Evolutionary conservation across 2,888 invertebrate genomes (phyloP), one percentile per base, ranked within the genome.

Genomic region (Cephus pulcher): DNA sequence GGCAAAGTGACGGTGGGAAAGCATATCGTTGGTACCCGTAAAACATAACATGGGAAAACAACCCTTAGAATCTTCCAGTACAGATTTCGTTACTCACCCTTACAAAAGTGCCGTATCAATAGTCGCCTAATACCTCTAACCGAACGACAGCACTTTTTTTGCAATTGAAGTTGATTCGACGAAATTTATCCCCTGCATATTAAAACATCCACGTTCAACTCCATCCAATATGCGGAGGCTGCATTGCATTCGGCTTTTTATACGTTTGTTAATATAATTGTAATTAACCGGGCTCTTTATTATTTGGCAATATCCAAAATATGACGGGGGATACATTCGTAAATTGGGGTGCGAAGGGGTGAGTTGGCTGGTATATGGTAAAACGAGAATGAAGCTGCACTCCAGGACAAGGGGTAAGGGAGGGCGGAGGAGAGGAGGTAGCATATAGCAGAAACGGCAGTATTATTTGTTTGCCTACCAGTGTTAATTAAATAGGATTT

Each of bases 401-500:
- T 9, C 23, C 23, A 56, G 9, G 56, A 56, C 0, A 2, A 56
- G 56, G 79, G 79, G 81, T 77, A 79, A 76, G 34, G 34, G 79
- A 78, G 83, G 81, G 77, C 75, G 78, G 74, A 11, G 35, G 2
- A 12, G 35, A 11, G 3, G 12, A 3, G 35, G 11, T 35, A n/a
- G 69, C 56, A 73, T 70, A 75, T 12, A 79, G 79, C 79, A 80
- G 78, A 79, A 76, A 75, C 79, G 80, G 78, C 71, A 32, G 33
- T 71, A 71, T 71, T 84, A 85, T 84, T 86, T 83, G 84, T 82
- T 84, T 83, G 79, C 81, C 82, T 84, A 82, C 80, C 84, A 77
- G 80, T 84, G 83, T 86, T 87, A 85, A 87, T 87, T 86, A 84
- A 86, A 86, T 84, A 83, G 81, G 82, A 83, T 83, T 85, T 82